Percentiles rank a stretch among this genome's conserved stretches.
phyloP scores from a whole-genome alignment of 1,140 invertebrate species.

The Augochlora pura region DNA sequence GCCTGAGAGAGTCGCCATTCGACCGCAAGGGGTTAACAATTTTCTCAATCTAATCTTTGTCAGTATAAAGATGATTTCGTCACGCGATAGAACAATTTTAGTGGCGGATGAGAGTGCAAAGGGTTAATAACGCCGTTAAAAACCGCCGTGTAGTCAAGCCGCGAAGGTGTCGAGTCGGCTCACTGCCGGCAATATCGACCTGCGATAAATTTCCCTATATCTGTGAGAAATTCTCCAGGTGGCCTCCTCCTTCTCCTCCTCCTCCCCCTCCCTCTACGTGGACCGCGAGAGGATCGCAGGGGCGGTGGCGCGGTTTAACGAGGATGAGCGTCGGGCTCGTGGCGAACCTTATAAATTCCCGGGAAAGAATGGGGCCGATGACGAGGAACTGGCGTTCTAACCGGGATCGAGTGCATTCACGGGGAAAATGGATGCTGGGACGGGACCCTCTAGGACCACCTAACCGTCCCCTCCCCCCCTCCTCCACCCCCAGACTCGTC shows the following conservation, averaged over 20 bases:
- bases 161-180: constrained; percentile 35
- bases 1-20: no score
- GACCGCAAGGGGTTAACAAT: no score
- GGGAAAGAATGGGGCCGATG: constrained; percentile 34
- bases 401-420: constrained; percentile 13
- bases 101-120: no score
- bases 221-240: constrained; percentile 47
- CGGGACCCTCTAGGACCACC: no score
- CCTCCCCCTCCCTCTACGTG: background rate
- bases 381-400: constrained; percentile 21
- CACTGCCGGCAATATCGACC: constrained; percentile 35
- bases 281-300: background rate
- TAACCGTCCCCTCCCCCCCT: no score
- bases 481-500: no score
- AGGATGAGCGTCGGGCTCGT: constrained; percentile 19
- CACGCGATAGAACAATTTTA: no score
- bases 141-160: background rate
- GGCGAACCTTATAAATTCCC: constrained; percentile 44
- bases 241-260: background rate
- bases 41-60: no score
- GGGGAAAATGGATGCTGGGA: constrained; percentile 22
- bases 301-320: constrained; percentile 29
- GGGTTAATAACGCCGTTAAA: constrained; percentile 34
- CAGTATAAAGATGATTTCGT: no score
- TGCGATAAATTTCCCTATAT: constrained; percentile 46